phyloP scores from a whole-genome alignment of 2,113 vertebrate genomes.

The Callorhinus ursinus region DNA sequence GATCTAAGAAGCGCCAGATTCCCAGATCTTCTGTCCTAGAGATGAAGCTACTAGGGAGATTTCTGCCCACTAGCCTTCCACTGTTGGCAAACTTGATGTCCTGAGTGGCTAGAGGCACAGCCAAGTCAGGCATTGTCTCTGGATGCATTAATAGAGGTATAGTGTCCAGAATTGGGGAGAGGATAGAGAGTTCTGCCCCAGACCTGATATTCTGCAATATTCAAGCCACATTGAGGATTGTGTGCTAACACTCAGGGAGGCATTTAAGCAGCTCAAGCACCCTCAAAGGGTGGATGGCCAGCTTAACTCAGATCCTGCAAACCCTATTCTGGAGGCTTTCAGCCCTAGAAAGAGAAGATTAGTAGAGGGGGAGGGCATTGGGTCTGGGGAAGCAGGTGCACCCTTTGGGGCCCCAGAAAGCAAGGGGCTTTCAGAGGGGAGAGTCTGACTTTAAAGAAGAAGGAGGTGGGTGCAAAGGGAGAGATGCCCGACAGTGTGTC shows the following conservation, averaged over 20 bases:
- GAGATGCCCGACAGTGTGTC: accelerated
- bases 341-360: not conserved
- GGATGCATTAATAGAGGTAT: not conserved
- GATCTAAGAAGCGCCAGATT: not conserved
- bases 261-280: not conserved
- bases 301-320: not conserved
- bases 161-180: not conserved
- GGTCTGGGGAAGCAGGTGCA: not conserved
- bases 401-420: not conserved
- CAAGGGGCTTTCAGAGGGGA: not conserved
- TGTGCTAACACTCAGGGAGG: not conserved
- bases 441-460: not conserved
- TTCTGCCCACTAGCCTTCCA: not conserved
- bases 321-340: not conserved
- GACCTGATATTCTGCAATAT: not conserved
- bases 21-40: not conserved
- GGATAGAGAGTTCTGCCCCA: not conserved
- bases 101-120: not conserved
- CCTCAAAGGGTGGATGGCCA: not conserved
- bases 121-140: not conserved
- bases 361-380: accelerated
- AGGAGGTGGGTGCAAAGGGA: not conserved
- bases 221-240: not conserved
- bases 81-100: not conserved
- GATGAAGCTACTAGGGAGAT: not conserved